A percentile compares a stretch with the other conserved stretches of the same genome.
Conservation (phyloP, 2,888 invertebrate species). For the Drosophila neotestacea region DNA sequence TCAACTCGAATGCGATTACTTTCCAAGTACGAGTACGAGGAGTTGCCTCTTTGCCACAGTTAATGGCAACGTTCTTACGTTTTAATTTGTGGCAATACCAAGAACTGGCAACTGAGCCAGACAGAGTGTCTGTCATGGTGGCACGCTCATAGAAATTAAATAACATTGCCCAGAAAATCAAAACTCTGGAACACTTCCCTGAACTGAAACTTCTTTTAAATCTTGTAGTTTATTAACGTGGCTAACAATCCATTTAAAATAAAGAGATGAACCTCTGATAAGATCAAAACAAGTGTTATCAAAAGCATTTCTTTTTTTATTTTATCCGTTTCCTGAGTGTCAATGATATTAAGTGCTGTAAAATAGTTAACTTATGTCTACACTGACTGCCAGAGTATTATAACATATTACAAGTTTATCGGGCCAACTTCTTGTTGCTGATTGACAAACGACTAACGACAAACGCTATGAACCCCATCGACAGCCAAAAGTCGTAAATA, state of each 20-base stretch:
- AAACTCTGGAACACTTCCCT: neutral
- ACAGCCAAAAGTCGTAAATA: constrained; percentile 58
- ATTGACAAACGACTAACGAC: constrained; percentile 70
- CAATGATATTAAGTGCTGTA: constrained; percentile 54
- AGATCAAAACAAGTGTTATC: neutral
- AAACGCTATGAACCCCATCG: constrained; percentile 2
- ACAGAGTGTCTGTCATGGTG: constrained; percentile 46
- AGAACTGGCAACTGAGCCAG: constrained; percentile 20
- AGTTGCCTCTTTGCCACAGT: constrained; percentile 52
- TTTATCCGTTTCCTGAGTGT: constrained; percentile 34
- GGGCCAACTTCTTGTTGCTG: constrained; percentile 34
- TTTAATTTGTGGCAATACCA: constrained; percentile 51
- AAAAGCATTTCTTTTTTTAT: neutral
- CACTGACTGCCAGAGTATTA: constrained; percentile 9
- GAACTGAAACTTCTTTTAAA: neutral
- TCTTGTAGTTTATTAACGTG: neutral
- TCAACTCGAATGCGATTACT: constrained; percentile 33
- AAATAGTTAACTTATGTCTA: neutral
- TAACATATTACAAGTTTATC: constrained; percentile 34
- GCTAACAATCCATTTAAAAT: neutral
- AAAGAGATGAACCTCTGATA: neutral
- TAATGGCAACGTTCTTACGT: constrained; percentile 49
- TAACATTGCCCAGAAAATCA: neutral
- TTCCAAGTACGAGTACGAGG: constrained; percentile 50
- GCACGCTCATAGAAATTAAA: neutral